These are phyloP conservation scores for Archivesica marissinica DNA, from an alignment of 1,140 invertebrate genomes.

Conservation along the genomic window DNA sequence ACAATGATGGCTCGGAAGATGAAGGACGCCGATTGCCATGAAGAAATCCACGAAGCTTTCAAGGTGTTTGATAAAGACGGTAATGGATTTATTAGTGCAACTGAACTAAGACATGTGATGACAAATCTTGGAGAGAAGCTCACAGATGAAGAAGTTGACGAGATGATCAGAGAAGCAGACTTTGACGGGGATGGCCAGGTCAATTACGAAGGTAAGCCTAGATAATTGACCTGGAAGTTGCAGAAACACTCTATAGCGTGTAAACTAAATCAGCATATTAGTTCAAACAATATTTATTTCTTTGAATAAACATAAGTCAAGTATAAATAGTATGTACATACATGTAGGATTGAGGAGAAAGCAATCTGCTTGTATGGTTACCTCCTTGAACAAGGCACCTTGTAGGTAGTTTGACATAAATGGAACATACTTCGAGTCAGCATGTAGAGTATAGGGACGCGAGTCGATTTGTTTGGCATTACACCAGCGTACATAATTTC, in stretches of 20 bases:
- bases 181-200: slow-evolving; percentile 41
- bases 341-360: no score
- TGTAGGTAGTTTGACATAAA: not conserved
- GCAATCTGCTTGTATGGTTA: no score
- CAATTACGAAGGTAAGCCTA: slow-evolving; percentile 35
- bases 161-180: slow-evolving; percentile 32
- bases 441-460: not conserved
- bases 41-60: slow-evolving; percentile 35
- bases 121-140: slow-evolving; percentile 37
- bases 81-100: slow-evolving; percentile 33
- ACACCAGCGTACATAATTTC: not conserved
- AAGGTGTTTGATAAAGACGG: slow-evolving; percentile 30
- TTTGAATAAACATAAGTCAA: not conserved
- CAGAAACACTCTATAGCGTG: no score
- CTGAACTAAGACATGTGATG: slow-evolving; percentile 27
- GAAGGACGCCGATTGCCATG: slow-evolving; percentile 29
- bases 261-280: no score
- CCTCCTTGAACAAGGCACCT: no score
- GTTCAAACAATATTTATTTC: not conserved
- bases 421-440: not conserved
- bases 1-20: slow-evolving; percentile 40
- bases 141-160: slow-evolving; percentile 36
- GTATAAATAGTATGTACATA: no score
- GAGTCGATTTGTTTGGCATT: not conserved
- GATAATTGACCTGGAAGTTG: no score